These are phyloP conservation scores for Pelobates fuscus DNA, from an alignment of 2,113 vertebrate genomes.

Conservation along the genomic window DNA sequence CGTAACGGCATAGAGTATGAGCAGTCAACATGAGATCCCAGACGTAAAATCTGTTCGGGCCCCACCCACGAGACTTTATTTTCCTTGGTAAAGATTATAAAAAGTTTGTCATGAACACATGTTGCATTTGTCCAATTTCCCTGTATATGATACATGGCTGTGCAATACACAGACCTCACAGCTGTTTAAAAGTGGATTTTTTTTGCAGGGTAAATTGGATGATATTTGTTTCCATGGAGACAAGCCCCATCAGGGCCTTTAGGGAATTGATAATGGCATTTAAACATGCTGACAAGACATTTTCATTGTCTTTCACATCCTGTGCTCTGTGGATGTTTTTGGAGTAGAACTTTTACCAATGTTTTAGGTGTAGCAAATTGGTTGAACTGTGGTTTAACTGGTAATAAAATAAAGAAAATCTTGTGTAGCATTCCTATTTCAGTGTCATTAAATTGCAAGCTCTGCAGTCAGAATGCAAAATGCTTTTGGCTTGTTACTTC, in stretches of 20 bases:
- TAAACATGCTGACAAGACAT: slow-evolving; percentile 23
- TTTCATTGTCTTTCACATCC: slow-evolving; percentile 52
- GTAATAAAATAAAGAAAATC: too few species aligned
- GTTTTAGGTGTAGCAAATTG: too few species aligned
- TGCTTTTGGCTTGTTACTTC: too few species aligned
- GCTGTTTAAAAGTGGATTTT: slow-evolving; percentile 37
- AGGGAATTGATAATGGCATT: slow-evolving; percentile 29
- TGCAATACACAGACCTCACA: slow-evolving; percentile 22
- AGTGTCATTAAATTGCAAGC: too few species aligned
- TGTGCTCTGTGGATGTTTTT: slow-evolving; percentile 6
- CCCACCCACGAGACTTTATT: slow-evolving; percentile 4
- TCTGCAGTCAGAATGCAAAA: too few species aligned
- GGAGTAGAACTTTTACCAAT: slow-evolving; percentile 4
- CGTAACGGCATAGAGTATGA: too few species aligned
- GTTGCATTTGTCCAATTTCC: slow-evolving; percentile 39
- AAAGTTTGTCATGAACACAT: slow-evolving; percentile 1
- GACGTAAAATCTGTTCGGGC: too few species aligned
- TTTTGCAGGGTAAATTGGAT: slow-evolving; percentile 41
- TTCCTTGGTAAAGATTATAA: slow-evolving; percentile 15
- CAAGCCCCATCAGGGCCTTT: slow-evolving; percentile 51
- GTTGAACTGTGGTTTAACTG: too few species aligned
- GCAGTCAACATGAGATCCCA: too few species aligned
- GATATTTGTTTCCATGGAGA: slow-evolving; percentile 57
- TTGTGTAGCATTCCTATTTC: too few species aligned
- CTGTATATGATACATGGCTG: slow-evolving; percentile 45